Evolutionary conservation across 2,797 vertebrate genomes (phyloP).

Genomic region (Propithecus deckenii): DNA sequence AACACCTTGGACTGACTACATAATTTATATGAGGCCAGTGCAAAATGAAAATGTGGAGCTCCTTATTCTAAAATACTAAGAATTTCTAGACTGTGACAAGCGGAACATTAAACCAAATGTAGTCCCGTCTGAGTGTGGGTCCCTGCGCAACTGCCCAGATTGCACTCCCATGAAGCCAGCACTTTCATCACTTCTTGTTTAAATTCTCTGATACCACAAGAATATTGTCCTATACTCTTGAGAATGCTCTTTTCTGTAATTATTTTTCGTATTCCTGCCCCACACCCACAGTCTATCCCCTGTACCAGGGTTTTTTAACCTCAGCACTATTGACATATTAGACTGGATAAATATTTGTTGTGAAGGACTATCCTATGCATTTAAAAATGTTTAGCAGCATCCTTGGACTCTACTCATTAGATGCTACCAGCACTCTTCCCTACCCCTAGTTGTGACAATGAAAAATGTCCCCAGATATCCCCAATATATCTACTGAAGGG

Average conservation of each 20-base stretch:
- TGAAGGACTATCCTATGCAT: neutral
- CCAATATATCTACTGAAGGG: neutral
- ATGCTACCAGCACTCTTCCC: neutral
- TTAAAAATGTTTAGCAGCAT: neutral
- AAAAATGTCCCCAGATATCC: neutral
- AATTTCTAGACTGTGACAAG: neutral
- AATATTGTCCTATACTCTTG: neutral
- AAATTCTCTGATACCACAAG: neutral
- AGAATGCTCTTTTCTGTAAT: neutral
- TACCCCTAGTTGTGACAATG: neutral
- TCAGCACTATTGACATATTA: neutral
- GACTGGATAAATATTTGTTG: neutral
- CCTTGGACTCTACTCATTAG: neutral
- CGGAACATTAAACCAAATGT: neutral
- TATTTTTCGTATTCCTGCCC: neutral
- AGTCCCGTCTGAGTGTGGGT: neutral
- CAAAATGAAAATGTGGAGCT: neutral
- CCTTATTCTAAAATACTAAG: neutral
- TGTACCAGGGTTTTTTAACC: neutral
- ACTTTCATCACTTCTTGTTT: neutral
- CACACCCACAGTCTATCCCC: neutral
- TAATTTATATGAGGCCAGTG: neutral
- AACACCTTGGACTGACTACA: neutral
- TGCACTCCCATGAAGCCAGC: accelerated
- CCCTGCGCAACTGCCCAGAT: neutral